phyloP scores from a whole-genome alignment of 2,797 vertebrate genomes.

The Parauchenoglanis ngamensis region DNA sequence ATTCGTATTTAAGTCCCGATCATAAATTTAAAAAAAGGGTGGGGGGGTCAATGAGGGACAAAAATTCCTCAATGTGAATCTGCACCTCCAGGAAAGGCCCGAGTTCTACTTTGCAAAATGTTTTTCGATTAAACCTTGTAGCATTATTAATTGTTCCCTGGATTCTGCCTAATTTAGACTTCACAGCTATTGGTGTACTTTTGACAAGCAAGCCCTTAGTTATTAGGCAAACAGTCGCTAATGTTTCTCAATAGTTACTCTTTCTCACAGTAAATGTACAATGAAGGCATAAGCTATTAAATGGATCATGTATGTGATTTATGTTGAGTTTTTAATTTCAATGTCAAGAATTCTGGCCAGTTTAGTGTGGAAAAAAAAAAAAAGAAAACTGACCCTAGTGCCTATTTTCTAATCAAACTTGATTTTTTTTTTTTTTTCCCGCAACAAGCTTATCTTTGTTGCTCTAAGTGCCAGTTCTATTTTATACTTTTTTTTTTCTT shows the following conservation, averaged over 20 bases:
- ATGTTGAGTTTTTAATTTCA: conserved; percentile 57
- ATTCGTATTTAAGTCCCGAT: conserved; percentile 16
- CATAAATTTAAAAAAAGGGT: not conserved
- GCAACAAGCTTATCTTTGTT: not conserved
- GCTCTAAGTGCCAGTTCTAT: not conserved
- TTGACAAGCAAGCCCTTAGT: not conserved
- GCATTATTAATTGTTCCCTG: not conserved
- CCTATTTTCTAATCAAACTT: conserved; percentile 65
- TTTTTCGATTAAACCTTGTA: not conserved
- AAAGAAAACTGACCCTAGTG: conserved; percentile 75
- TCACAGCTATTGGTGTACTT: not conserved
- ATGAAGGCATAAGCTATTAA: conserved; percentile 77
- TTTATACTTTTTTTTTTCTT: conserved; percentile 50
- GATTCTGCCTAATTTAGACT: not conserved
- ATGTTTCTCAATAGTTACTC: not conserved
- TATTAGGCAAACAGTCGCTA: not conserved
- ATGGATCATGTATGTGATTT: conserved; percentile 48
- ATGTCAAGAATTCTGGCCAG: conserved; percentile 17
- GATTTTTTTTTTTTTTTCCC: not conserved
- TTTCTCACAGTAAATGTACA: conserved; percentile 81
- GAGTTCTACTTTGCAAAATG: not conserved
- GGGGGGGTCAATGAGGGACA: conserved; percentile 6
- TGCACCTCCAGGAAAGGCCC: not conserved
- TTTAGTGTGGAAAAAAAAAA: conserved; percentile 49
- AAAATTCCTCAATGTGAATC: conserved; percentile 18